phyloP scores from a whole-genome alignment of 2,888 invertebrate genomes.

The Aethes cnicana region DNA sequence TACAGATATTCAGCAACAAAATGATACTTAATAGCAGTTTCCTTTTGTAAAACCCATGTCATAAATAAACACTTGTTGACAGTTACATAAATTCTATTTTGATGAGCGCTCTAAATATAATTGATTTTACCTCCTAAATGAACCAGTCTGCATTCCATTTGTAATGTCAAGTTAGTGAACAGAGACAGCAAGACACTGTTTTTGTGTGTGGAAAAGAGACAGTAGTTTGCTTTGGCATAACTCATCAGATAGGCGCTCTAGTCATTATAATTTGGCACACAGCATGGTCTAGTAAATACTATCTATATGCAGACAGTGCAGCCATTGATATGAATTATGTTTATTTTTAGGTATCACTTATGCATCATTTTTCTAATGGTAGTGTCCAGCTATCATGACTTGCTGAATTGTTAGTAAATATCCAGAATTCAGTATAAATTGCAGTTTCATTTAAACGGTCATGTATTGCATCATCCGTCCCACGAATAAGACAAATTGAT shows the following conservation, averaged over 20 bases:
- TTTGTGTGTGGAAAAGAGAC: conserved; percentile 4
- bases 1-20: too few relatives aligned
- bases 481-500: conserved; percentile 13
- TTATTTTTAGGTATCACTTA: too few relatives aligned
- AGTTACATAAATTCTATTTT: background rate
- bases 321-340: too few relatives aligned
- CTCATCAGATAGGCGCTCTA: conserved; percentile 8
- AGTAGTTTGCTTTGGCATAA: background rate
- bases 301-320: background rate
- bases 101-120: background rate
- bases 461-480: conserved; percentile 26
- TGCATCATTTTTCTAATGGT: too few relatives aligned
- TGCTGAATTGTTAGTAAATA: too few relatives aligned
- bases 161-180: conserved; percentile 11
- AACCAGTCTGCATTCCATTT: conserved; percentile 9
- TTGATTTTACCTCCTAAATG: conserved; percentile 17
- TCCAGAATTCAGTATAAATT: background rate
- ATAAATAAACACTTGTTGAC: too few relatives aligned
- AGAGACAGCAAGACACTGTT: background rate
- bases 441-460: conserved; percentile 3
- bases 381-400: conserved; percentile 5
- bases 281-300: conserved; percentile 2
- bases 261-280: conserved; percentile 18
- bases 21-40: too few relatives aligned
- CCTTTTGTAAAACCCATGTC: too few relatives aligned